Evolutionary conservation across 2,797 vertebrate genomes (phyloP).

Genomic region (Acrocephalus scirpaceus): DNA sequence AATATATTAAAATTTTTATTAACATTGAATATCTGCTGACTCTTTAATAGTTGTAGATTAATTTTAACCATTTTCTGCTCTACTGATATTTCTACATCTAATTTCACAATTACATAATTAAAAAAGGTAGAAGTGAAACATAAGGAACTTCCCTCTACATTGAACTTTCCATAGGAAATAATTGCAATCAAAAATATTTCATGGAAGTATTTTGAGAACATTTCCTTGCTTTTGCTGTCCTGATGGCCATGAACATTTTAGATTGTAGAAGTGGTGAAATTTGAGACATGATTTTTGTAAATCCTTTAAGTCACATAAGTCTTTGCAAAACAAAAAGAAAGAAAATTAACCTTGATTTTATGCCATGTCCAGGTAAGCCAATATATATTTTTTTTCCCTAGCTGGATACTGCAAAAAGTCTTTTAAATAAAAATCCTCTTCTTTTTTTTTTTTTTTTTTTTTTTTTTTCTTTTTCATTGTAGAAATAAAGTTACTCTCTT

Average conservation of each 20-base stretch:
- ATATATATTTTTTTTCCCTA: not conserved
- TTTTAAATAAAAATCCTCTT: not conserved
- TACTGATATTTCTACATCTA: not conserved
- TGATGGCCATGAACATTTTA: not conserved
- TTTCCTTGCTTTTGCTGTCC: not conserved
- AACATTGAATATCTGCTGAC: not conserved
- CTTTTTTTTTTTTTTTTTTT: not conserved
- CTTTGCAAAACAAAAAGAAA: not conserved
- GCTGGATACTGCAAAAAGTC: not conserved
- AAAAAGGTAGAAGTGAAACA: not conserved
- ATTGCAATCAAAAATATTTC: not conserved
- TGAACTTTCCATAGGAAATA: not conserved
- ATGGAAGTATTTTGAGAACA: not conserved
- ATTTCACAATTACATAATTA: not conserved
- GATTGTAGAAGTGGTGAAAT: not conserved
- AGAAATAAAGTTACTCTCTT: not conserved
- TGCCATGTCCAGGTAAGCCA: not conserved
- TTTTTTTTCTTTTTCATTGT: not conserved
- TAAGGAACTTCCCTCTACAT: not conserved
- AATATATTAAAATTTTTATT: not conserved
- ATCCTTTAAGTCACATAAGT: not conserved
- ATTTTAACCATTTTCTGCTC: not conserved
- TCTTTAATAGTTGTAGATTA: not conserved
- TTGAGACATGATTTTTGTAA: not conserved
- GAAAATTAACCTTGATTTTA: not conserved